These are phyloP conservation scores for Agonum fuliginosum DNA, from an alignment of 2,888 invertebrate species.

Conservation along the genomic window DNA sequence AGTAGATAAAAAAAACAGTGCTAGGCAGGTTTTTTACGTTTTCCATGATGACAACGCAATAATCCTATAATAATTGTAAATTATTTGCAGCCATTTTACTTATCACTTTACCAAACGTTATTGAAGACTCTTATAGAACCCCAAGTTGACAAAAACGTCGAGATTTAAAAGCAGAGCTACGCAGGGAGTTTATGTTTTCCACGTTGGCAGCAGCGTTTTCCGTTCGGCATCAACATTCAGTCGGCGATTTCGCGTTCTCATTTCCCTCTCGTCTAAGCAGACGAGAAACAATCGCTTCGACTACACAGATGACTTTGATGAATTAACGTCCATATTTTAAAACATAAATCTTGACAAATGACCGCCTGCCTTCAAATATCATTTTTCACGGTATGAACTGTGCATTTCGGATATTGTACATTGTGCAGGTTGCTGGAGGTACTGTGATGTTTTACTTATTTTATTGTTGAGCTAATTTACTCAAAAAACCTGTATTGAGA, in stretches of 20 bases:
- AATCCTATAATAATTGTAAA: too few relatives aligned
- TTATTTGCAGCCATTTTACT: too few relatives aligned
- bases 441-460: constrained; percentile 24
- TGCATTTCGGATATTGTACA: constrained; percentile 45
- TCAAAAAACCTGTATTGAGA: constrained; percentile 14
- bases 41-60: too few relatives aligned
- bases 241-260: constrained; percentile 54
- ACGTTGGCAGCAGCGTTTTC: constrained; percentile 11
- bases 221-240: constrained; percentile 57
- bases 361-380: constrained; percentile 57
- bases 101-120: too few relatives aligned
- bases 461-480: constrained; percentile 21
- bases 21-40: too few relatives aligned
- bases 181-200: too few relatives aligned
- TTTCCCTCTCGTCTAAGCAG: constrained; percentile 55
- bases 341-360: constrained; percentile 60
- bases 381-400: constrained; percentile 57
- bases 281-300: constrained; percentile 58
- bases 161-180: too few relatives aligned
- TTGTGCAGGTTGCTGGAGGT: not conserved
- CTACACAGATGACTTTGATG: constrained; percentile 60
- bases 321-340: constrained; percentile 60
- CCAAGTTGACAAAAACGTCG: too few relatives aligned
- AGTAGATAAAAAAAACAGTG: too few relatives aligned
- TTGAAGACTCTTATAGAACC: too few relatives aligned